phyloP scores from a whole-genome alignment of 35 echinoderm and acorn worm species.

The Ptychodera flava region DNA sequence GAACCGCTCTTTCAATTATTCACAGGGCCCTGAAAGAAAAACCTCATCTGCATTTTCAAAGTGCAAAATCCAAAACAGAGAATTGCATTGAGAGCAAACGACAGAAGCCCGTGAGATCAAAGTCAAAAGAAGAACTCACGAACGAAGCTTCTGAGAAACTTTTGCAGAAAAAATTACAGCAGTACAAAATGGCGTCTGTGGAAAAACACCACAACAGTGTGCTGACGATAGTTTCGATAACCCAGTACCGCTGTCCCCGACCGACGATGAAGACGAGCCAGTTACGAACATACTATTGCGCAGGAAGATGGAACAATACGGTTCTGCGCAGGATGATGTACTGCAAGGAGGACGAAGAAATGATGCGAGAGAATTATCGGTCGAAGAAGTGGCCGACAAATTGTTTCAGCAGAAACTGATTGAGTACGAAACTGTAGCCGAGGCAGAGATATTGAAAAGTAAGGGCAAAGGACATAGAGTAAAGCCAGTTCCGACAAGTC shows the following conservation, averaged over 20 bases:
- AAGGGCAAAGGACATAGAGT: not conserved
- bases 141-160: not conserved
- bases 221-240: not conserved
- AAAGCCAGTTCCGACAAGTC: not conserved
- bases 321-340: not conserved
- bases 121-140: not conserved
- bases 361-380: not conserved
- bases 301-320: not conserved
- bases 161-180: not conserved
- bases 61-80: too few species aligned
- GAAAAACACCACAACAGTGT: not conserved
- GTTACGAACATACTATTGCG: not conserved
- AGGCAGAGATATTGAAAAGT: not conserved
- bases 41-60: too few species aligned
- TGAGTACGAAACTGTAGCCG: not conserved
- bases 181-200: not conserved
- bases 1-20: too few species aligned
- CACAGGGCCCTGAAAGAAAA: too few species aligned
- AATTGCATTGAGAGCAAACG: too few species aligned
- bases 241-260: not conserved
- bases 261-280: not conserved
- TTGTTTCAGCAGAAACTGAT: not conserved
- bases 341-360: not conserved
- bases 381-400: not conserved
- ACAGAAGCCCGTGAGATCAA: too few species aligned